phyloP scores from a whole-genome alignment of 2,113 vertebrate genomes.

The Leucoraja erinaceus region DNA sequence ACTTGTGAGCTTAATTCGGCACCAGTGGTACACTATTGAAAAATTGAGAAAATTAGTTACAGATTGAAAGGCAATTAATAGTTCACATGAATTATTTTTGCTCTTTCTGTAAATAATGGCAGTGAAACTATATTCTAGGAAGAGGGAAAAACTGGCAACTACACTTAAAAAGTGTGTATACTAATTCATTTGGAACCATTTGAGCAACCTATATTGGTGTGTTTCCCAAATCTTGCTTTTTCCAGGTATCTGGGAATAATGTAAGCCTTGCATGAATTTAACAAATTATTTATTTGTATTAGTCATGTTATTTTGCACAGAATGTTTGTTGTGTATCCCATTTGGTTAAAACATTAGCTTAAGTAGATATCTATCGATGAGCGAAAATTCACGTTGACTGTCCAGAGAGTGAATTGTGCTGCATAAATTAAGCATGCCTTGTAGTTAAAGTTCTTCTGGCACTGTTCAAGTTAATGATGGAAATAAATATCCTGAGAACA shows the following conservation, averaged over 20 bases:
- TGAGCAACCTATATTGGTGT: not conserved
- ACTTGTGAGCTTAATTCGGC: not conserved
- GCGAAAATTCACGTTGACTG: not conserved
- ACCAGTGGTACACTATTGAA: not conserved
- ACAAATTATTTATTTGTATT: not conserved
- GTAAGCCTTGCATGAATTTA: not conserved
- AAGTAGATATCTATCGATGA: not conserved
- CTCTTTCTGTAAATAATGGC: not conserved
- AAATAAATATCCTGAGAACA: not conserved
- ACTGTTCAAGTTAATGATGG: not conserved
- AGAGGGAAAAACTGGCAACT: not conserved
- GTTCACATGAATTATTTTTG: not conserved
- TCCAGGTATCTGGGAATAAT: not conserved
- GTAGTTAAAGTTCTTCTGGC: not conserved
- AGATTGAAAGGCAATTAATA: not conserved
- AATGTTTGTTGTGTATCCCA: not conserved
- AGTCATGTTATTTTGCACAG: not conserved
- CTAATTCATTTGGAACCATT: not conserved
- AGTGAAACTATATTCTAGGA: not conserved
- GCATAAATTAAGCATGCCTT: not conserved
- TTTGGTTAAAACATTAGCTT: too few relatives aligned
- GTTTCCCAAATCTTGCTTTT: not conserved
- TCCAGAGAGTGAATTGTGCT: not conserved
- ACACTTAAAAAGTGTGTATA: not conserved
- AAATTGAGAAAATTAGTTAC: not conserved